Evolutionary conservation across 2,888 invertebrate genomes (phyloP).

Genomic region (Diaprepes abbreviatus): DNA sequence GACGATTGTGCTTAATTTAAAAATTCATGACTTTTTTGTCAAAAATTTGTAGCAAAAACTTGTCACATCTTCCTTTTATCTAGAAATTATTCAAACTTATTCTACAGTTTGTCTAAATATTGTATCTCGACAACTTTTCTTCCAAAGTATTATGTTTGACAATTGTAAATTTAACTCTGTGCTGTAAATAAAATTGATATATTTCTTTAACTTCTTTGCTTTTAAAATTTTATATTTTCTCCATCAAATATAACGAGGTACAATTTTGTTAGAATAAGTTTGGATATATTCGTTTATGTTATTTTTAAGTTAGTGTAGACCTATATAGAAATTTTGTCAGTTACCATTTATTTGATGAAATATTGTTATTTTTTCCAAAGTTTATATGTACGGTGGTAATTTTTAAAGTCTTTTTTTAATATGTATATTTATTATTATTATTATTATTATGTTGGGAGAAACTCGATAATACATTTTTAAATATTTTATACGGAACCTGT

Average conservation of each 20-base stretch:
- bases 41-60: background rate
- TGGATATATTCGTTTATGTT: slow-evolving; percentile 9
- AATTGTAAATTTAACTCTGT: too few species aligned
- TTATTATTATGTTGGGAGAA: slow-evolving; percentile 42
- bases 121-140: too few species aligned
- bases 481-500: slow-evolving; percentile 42
- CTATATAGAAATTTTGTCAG: slow-evolving; percentile 26
- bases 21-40: background rate
- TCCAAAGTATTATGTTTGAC: too few species aligned
- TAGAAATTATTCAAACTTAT: background rate
- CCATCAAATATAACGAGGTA: too few species aligned
- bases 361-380: slow-evolving; percentile 47
- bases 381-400: slow-evolving; percentile 39
- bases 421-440: slow-evolving; percentile 36
- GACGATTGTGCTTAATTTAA: background rate
- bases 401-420: slow-evolving; percentile 30
- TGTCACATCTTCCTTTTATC: background rate
- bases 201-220: too few species aligned
- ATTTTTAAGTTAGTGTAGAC: slow-evolving; percentile 9
- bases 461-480: slow-evolving; percentile 47
- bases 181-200: too few species aligned
- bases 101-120: background rate
- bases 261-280: slow-evolving; percentile 38
- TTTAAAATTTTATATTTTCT: too few species aligned
- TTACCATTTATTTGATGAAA: slow-evolving; percentile 42